A percentile compares a stretch with the other conserved stretches of the same genome.
Evolutionary conservation across 2,888 invertebrate genomes (phyloP).

Genomic region (Selenia dentaria): DNA sequence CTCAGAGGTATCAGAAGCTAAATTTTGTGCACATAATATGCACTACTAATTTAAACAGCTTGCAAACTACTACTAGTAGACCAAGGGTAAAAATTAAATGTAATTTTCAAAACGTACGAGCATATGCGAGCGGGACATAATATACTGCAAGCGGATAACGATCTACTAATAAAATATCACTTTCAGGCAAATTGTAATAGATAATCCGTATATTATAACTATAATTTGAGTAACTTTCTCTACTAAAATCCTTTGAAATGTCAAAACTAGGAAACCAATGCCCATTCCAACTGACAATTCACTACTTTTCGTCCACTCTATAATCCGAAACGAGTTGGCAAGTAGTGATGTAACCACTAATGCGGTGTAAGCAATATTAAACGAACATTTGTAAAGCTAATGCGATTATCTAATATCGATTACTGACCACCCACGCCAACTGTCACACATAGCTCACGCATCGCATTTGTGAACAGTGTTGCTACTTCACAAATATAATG

Average conservation of each 20-base stretch:
- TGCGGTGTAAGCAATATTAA: constrained; percentile 63
- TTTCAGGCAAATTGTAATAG: no score
- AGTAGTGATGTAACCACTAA: constrained; percentile 49
- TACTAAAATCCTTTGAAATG: constrained; percentile 13
- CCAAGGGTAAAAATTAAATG: no score
- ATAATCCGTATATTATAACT: no score
- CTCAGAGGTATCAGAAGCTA: no score
- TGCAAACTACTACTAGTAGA: no score
- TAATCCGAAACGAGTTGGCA: constrained; percentile 25
- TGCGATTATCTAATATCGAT: constrained; percentile 78
- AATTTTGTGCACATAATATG: no score
- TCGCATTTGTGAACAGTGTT: constrained; percentile 14
- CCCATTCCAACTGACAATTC: constrained; percentile 20
- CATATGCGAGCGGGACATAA: no score
- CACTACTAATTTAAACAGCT: no score
- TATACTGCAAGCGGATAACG: no score
- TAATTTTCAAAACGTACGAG: no score
- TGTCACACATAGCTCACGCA: constrained; percentile 50
- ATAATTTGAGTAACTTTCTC: background rate
- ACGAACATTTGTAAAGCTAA: constrained; percentile 67
- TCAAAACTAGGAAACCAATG: constrained; percentile 11
- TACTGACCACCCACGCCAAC: constrained; percentile 64
- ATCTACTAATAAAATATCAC: no score
- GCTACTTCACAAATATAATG: constrained; percentile 4
- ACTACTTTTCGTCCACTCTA: constrained; percentile 16